A percentile compares a stretch with the other conserved stretches of the same genome.
These are phyloP conservation scores for Delphinapterus leucas DNA, from an alignment of 2,113 vertebrate species.

Conservation along the genomic window DNA sequence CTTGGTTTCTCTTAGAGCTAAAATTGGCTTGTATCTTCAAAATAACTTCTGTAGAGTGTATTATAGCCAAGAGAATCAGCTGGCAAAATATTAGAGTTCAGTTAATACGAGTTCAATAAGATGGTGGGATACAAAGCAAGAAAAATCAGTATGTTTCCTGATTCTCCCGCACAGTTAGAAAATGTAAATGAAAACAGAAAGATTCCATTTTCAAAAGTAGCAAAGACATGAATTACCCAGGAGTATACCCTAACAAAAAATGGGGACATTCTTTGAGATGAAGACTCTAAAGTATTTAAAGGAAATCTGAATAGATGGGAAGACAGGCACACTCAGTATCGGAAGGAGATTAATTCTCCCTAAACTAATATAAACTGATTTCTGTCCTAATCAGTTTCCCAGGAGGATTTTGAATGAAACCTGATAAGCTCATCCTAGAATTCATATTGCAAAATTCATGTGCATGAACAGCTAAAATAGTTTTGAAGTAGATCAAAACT, in stretches of 20 bases:
- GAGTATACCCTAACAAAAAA: not conserved
- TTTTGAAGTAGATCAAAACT: not conserved
- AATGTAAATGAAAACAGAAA: not conserved
- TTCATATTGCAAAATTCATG: not conserved
- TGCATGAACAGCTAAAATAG: not conserved
- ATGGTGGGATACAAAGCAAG: not conserved
- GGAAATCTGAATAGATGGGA: conserved; percentile 16
- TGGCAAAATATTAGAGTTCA: not conserved
- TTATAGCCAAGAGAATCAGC: not conserved
- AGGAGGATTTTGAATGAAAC: conserved; percentile 18
- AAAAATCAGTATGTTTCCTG: not conserved
- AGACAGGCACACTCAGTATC: conserved; percentile 8
- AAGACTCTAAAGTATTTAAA: conserved; percentile 30
- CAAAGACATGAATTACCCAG: not conserved
- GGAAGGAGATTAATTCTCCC: not conserved
- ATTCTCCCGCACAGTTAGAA: conserved; percentile 8
- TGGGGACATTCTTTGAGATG: not conserved
- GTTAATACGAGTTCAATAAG: not conserved
- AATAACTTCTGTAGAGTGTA: conserved; percentile 25
- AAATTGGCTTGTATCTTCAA: conserved; percentile 16
- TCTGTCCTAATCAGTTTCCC: not conserved
- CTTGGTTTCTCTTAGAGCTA: not conserved
- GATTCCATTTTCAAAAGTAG: conserved; percentile 33
- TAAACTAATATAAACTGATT: not conserved
- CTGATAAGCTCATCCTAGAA: not conserved